Conservation (phyloP, 2,888 invertebrate genomes). For the Stenodema calcarata region DNA sequence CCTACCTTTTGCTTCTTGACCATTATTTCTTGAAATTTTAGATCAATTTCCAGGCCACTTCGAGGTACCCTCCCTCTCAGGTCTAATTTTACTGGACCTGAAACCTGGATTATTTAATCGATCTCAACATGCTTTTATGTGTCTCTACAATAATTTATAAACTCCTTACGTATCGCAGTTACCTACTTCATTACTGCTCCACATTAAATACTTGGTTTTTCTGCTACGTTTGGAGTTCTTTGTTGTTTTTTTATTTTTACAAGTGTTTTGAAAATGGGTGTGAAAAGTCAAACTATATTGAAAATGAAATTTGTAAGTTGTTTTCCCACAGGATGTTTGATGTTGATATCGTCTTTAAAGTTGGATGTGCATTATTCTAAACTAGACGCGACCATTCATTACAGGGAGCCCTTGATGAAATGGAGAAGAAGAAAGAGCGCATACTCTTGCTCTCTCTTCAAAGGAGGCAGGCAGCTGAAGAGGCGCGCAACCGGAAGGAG, state of each 20-base stretch:
- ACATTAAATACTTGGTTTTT: neutral
- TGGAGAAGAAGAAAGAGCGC: slow-evolving; percentile 90
- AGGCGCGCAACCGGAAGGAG: slow-evolving; percentile 83
- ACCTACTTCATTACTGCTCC: too few relatives aligned
- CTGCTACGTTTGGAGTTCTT: neutral
- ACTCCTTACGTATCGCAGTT: too few relatives aligned
- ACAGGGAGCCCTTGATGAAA: slow-evolving; percentile 75
- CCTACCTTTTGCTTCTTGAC: too few relatives aligned
- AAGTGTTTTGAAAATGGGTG: neutral
- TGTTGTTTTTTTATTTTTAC: neutral
- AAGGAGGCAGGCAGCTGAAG: slow-evolving; percentile 89
- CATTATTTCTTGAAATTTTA: too few relatives aligned
- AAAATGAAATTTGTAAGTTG: neutral
- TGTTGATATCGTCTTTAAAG: neutral
- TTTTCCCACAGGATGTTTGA: neutral
- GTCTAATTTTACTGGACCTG: too few relatives aligned
- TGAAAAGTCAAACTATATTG: neutral
- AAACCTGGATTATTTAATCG: too few relatives aligned
- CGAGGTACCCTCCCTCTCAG: too few relatives aligned
- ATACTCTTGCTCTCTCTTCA: slow-evolving; percentile 89
- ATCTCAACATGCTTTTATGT: too few relatives aligned
- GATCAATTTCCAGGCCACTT: too few relatives aligned
- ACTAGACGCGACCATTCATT: neutral
- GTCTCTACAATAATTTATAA: too few relatives aligned
- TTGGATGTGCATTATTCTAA: too few relatives aligned